phyloP scores from a whole-genome alignment of 2,113 vertebrate genomes.

The Microtus pennsylvanicus region DNA sequence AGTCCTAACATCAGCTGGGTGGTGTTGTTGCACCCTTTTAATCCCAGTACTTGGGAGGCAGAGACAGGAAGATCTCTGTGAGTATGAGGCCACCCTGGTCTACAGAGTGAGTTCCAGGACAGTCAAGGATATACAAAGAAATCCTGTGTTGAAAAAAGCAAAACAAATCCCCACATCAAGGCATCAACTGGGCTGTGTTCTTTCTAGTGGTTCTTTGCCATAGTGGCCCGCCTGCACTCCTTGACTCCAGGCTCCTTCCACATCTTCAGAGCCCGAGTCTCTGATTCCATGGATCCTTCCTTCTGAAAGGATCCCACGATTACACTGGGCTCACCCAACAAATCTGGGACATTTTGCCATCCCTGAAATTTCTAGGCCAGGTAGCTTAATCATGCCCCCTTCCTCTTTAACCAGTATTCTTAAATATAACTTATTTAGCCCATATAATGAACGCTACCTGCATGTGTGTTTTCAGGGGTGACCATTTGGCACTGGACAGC shows the following conservation, averaged over 20 bases:
- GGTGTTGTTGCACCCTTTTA: too few relatives aligned
- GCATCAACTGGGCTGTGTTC: background rate
- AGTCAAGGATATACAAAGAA: too few relatives aligned
- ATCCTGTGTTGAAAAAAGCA: too few relatives aligned
- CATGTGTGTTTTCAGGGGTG: background rate
- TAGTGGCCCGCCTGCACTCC: background rate
- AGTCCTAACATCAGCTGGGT: background rate
- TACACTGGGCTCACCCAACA: background rate
- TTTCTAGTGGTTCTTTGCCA: background rate
- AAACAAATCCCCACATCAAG: too few relatives aligned
- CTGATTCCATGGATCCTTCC: background rate
- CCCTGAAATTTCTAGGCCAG: background rate
- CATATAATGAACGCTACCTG: too few relatives aligned
- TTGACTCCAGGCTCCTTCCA: background rate
- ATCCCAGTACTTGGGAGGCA: too few relatives aligned
- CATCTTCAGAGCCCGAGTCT: background rate
- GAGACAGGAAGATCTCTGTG: too few relatives aligned
- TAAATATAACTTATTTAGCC: too few relatives aligned
- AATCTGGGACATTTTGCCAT: background rate
- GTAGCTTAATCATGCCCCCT: background rate
- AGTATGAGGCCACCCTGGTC: too few relatives aligned
- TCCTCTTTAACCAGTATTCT: background rate
- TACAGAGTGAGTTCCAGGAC: too few relatives aligned
- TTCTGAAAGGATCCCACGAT: background rate
- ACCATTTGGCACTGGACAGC: background rate